A percentile compares a stretch with the other conserved stretches of the same genome.
Evolutionary conservation across 2,888 invertebrate species (phyloP).

Genomic region (Chalcis sispes): DNA sequence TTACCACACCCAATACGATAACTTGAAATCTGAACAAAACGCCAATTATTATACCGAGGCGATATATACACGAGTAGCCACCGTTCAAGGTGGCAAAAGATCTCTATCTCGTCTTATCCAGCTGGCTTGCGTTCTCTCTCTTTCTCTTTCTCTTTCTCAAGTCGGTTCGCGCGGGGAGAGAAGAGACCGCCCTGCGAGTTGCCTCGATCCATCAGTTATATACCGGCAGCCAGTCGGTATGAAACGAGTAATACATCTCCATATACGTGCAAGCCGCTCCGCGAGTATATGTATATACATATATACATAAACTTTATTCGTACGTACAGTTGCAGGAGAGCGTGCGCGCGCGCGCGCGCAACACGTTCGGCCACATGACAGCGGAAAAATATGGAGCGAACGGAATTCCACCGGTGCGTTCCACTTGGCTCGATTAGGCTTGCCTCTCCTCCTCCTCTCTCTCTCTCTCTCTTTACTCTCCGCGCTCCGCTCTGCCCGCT

Average conservation of each 20-base stretch:
- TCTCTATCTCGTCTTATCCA: slow-evolving; percentile 23
- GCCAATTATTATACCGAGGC: too few species aligned
- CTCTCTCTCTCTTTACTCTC: slow-evolving; percentile 28
- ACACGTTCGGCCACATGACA: slow-evolving; percentile 61
- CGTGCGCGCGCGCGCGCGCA: slow-evolving; percentile 4
- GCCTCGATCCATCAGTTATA: slow-evolving; percentile 44
- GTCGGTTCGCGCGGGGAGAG: neutral
- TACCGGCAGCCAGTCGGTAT: slow-evolving; percentile 48
- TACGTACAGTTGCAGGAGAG: slow-evolving; percentile 10
- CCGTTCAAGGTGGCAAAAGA: slow-evolving; percentile 33
- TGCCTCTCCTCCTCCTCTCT: slow-evolving; percentile 20
- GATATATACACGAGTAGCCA: too few species aligned
- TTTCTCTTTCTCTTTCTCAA: neutral
- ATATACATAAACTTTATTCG: neutral
- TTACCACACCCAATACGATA: too few species aligned
- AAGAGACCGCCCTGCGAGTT: neutral
- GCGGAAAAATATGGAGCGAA: slow-evolving; percentile 71
- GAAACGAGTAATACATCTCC: slow-evolving; percentile 53
- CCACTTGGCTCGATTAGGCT: slow-evolving; percentile 73
- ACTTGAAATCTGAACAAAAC: too few species aligned
- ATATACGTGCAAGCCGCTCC: slow-evolving; percentile 27
- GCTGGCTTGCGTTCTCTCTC: neutral
- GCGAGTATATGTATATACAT: slow-evolving; percentile 4
- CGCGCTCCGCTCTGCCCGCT: slow-evolving; percentile 57
- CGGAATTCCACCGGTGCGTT: slow-evolving; percentile 72